Conservation (phyloP, 2,797 vertebrate species). For the Dipus sagitta region DNA sequence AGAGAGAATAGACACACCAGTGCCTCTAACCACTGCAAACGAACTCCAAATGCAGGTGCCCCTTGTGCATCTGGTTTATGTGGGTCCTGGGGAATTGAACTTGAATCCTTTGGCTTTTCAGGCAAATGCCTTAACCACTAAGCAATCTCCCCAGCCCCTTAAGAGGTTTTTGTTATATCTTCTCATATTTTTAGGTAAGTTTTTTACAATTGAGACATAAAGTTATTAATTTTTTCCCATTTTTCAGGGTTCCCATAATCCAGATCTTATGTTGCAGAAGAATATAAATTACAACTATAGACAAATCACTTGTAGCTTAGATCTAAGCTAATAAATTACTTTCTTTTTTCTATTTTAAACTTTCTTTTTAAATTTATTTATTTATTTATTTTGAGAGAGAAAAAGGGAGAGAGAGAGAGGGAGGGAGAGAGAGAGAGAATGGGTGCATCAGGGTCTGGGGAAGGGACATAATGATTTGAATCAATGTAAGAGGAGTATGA, state of each 20-base stretch:
- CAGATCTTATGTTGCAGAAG: not conserved
- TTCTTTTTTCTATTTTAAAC: not conserved
- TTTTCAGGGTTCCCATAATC: not conserved
- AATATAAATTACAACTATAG: not conserved
- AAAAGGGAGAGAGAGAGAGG: too few species aligned
- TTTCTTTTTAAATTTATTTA: too few species aligned
- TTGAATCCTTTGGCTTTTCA: too few species aligned
- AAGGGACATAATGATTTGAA: not conserved
- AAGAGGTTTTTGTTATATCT: not conserved
- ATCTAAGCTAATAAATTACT: not conserved
- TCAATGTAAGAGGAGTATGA: not conserved
- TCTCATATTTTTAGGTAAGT: not conserved
- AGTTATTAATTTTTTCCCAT: not conserved
- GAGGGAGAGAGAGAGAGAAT: not conserved
- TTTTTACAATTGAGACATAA: not conserved
- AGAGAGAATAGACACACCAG: too few species aligned
- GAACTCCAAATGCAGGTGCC: too few species aligned
- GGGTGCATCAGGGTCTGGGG: too few species aligned
- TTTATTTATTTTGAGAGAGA: too few species aligned
- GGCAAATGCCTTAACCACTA: too few species aligned
- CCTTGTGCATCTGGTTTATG: too few species aligned
- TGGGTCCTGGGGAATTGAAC: too few species aligned
- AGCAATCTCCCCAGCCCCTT: too few species aligned
- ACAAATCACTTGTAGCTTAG: not conserved
- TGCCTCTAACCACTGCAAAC: too few species aligned